Evolutionary conservation across 1,140 invertebrate species (phyloP).

Genomic region (Cydia strobilella): DNA sequence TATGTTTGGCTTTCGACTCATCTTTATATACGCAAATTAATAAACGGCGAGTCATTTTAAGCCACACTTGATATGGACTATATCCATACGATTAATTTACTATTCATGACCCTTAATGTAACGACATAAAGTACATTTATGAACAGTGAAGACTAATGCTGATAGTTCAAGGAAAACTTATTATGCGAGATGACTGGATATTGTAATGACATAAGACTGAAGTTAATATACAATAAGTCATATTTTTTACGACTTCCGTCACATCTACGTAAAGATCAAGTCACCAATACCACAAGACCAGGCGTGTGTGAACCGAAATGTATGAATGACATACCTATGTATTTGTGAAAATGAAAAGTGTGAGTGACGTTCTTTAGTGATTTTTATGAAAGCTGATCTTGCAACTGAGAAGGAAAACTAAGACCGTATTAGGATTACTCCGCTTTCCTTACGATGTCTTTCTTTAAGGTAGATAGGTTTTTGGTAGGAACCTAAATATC

Average conservation of each 20-base stretch:
- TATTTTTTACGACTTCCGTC: not conserved
- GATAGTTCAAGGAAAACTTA: constrained; percentile 23
- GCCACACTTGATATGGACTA: not conserved
- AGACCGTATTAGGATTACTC: too few relatives aligned
- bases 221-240: not conserved
- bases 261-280: not conserved
- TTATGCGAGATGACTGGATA: constrained; percentile 16
- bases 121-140: too few relatives aligned
- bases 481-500: too few relatives aligned
- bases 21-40: constrained; percentile 13
- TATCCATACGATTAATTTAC: too few relatives aligned
- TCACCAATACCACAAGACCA: not conserved
- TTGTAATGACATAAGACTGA: not conserved
- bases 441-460: too few relatives aligned
- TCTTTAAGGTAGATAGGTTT: too few relatives aligned
- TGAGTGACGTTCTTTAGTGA: too few relatives aligned
- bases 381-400: too few relatives aligned
- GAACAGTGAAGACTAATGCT: too few relatives aligned
- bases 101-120: too few relatives aligned
- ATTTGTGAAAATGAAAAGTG: too few relatives aligned
- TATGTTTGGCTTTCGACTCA: constrained; percentile 12
- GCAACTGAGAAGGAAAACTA: too few relatives aligned
- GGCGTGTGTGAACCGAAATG: not conserved
- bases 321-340: not conserved
- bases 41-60: not conserved